Evolutionary conservation across 2,797 vertebrate genomes (phyloP).

Genomic region (Ammospiza maritima): DNA sequence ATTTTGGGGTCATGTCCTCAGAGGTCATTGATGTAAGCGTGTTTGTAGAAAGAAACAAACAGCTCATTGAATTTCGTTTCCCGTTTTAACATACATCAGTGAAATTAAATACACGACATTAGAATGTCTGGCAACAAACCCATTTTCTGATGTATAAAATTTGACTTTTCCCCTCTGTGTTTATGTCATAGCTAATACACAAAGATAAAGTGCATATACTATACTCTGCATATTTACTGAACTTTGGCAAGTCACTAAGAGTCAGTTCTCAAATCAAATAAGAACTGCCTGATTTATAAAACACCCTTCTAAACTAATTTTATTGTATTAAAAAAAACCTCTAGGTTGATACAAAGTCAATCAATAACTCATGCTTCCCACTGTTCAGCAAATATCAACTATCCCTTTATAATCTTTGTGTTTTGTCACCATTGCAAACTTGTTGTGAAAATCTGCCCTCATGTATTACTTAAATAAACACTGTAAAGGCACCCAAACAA

Average conservation of each 20-base stretch:
- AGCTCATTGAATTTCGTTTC: conserved; percentile 70
- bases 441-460: background rate
- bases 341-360: conserved; percentile 47
- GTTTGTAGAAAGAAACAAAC: conserved; percentile 70
- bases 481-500: background rate
- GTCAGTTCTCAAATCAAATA: conserved; percentile 60
- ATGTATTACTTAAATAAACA: conserved; percentile 11
- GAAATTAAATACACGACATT: conserved; percentile 61
- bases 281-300: conserved; percentile 50
- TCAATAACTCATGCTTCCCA: conserved; percentile 38
- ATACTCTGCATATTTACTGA: conserved; percentile 57
- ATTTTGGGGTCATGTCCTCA: conserved; percentile 72
- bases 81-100: conserved; percentile 66
- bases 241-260: conserved; percentile 57
- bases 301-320: conserved; percentile 52
- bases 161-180: conserved; percentile 63
- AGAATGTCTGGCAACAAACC: conserved; percentile 62
- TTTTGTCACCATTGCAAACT: conserved; percentile 14
- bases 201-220: conserved; percentile 58
- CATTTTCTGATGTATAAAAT: conserved; percentile 60
- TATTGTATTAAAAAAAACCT: conserved; percentile 28
- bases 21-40: conserved; percentile 69
- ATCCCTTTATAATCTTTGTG: background rate
- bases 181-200: conserved; percentile 68
- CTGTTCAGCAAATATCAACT: conserved; percentile 35